Evolutionary conservation across 2,113 vertebrate species (phyloP).

Genomic region (Eretmochelys imbricata): DNA sequence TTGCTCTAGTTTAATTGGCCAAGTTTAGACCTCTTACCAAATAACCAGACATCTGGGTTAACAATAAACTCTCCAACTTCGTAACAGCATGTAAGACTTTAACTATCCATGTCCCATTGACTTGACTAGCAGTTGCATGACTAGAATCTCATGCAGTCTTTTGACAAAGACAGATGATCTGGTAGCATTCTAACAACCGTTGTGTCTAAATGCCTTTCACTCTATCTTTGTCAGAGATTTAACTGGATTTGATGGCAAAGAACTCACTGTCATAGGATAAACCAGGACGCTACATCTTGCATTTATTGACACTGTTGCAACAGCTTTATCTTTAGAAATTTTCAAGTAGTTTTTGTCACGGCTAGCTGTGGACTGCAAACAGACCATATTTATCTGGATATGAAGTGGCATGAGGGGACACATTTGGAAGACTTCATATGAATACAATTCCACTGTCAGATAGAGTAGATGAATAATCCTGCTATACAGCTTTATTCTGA

Average conservation of each 20-base stretch:
- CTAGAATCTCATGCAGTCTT: not conserved
- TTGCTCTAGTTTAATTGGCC: not conserved
- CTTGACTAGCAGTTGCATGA: not conserved
- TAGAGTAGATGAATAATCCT: not conserved
- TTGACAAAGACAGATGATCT: not conserved
- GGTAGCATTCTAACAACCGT: not conserved
- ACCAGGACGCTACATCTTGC: not conserved
- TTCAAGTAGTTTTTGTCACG: not conserved
- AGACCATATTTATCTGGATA: not conserved
- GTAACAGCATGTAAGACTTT: not conserved
- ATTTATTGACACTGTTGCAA: not conserved
- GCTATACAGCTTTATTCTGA: not conserved
- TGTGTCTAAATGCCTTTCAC: not conserved
- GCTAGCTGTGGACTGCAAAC: not conserved
- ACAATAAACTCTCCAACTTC: fast-evolving
- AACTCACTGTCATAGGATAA: not conserved
- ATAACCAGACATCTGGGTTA: not conserved
- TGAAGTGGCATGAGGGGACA: not conserved
- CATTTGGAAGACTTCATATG: not conserved
- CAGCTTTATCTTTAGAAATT: not conserved
- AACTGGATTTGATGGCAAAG: not conserved
- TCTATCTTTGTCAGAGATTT: not conserved
- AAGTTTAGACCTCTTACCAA: not conserved
- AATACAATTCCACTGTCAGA: not conserved
- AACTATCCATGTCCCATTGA: not conserved